A percentile compares a stretch with the other conserved stretches of the same genome.
Conservation (phyloP, 2,113 vertebrate genomes). For the Dasyprocta punctata region DNA sequence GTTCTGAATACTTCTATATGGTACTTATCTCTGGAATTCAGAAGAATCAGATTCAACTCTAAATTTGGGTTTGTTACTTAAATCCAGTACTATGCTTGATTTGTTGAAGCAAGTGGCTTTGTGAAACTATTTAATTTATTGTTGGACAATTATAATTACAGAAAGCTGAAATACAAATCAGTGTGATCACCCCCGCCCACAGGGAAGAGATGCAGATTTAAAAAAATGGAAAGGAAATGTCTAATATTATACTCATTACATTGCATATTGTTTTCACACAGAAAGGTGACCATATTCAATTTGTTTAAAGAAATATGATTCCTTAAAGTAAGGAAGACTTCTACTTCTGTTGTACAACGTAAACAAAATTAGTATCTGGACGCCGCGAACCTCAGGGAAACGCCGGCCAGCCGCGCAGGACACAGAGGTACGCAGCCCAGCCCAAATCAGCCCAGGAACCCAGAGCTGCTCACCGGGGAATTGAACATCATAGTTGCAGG, state of each 20-base stretch:
- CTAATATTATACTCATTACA: neutral
- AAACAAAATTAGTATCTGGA: too few species aligned
- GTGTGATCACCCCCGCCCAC: neutral
- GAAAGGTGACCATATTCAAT: neutral
- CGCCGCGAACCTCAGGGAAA: too few species aligned
- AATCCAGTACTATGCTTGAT: neutral
- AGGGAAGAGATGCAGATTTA: neutral
- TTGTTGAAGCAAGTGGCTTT: conserved; percentile 58
- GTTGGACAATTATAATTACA: conserved; percentile 55
- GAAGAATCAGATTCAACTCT: conserved; percentile 60
- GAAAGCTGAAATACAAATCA: conserved; percentile 64
- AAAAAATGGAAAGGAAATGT: conserved; percentile 35
- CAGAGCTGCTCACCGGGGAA: too few species aligned
- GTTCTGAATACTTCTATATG: conserved; percentile 30
- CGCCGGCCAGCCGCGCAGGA: too few species aligned
- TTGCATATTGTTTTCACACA: neutral
- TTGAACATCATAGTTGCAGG: too few species aligned
- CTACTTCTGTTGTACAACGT: neutral
- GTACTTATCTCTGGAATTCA: conserved; percentile 54
- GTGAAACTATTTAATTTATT: conserved; percentile 74
- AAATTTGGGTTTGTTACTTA: conserved; percentile 46
- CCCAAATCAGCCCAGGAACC: too few species aligned
- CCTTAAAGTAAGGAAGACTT: neutral
- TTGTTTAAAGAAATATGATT: neutral
- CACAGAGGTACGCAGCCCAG: too few species aligned